A percentile compares a stretch with the other conserved stretches of the same genome.
Evolutionary conservation across 2,888 invertebrate genomes (phyloP).

Genomic region (Polyommatus iphigenia): DNA sequence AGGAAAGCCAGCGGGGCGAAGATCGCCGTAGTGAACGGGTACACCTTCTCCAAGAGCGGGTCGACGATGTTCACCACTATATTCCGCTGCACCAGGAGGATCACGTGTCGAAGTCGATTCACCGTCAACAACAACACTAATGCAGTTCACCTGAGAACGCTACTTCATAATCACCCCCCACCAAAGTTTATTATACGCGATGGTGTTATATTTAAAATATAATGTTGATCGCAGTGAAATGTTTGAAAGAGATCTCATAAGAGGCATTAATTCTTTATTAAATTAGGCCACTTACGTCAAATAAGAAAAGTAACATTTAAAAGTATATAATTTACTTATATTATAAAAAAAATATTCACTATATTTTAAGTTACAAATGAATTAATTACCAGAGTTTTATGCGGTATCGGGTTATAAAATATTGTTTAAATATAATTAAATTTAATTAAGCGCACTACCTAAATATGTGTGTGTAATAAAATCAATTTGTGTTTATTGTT

Average conservation of each 20-base stretch:
- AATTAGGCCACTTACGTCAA: too few relatives aligned
- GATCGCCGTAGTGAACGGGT: constrained; percentile 14
- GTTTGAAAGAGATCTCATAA: background rate
- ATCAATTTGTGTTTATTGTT: background rate
- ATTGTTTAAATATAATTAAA: too few relatives aligned
- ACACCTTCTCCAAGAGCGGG: constrained; percentile 24
- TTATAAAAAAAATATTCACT: background rate
- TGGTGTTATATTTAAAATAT: constrained; percentile 35
- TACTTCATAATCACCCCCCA: constrained; percentile 60
- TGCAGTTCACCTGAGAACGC: constrained; percentile 46
- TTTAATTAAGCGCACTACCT: too few relatives aligned
- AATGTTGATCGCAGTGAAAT: background rate
- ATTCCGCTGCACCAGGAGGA: constrained; percentile 39
- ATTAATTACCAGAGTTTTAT: background rate
- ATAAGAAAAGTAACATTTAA: too few relatives aligned
- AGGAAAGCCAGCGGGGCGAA: background rate
- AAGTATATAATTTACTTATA: too few relatives aligned
- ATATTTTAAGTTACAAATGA: background rate
- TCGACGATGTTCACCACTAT: background rate
- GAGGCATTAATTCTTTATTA: too few relatives aligned
- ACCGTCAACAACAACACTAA: constrained; percentile 45
- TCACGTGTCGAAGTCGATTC: constrained; percentile 43
- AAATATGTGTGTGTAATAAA: background rate
- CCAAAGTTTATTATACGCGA: constrained; percentile 38
- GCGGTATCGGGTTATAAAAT: too few relatives aligned